Conservation (phyloP, 92 coral and sea anemone species). For the Desmophyllum pertusum region DNA sequence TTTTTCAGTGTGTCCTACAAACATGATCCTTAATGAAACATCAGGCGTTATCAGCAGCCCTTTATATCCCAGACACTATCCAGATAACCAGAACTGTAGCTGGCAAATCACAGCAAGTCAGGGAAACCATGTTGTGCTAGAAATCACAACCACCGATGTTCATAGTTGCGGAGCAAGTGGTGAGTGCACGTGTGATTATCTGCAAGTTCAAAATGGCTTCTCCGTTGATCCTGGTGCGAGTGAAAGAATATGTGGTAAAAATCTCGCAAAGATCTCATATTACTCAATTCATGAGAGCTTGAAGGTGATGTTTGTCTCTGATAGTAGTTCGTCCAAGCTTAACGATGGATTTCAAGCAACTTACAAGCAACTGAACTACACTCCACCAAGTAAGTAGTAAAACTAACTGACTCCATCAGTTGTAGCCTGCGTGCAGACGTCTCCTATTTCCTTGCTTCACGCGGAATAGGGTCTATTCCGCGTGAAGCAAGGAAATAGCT, state of each 20-base stretch:
- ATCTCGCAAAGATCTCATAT: too few relatives aligned
- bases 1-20: constrained; percentile 23
- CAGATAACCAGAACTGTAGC: not conserved
- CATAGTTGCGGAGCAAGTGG: not conserved
- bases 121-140: not conserved
- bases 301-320: constrained; percentile 14
- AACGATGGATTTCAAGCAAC: constrained; percentile 1
- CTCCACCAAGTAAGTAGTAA: constrained; percentile 20
- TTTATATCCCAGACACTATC: constrained; percentile 25
- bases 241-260: not conserved
- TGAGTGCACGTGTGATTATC: constrained; percentile 16
- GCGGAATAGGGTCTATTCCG: too few relatives aligned
- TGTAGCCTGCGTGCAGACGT: too few relatives aligned
- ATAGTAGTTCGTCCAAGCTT: not conserved
- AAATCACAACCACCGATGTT: not conserved
- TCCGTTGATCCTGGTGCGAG: not conserved
- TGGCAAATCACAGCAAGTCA: constrained; percentile 12
- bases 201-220: constrained; percentile 23
- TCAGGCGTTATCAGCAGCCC: constrained; percentile 35
- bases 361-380: not conserved
- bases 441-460: too few relatives aligned
- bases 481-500: too few relatives aligned
- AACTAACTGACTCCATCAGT: too few relatives aligned
- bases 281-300: constrained; percentile 13
- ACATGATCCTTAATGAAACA: not conserved